Base-by-base conservation (phyloP, 2,888 invertebrate genomes). In the Plutella xylostella region DNA sequence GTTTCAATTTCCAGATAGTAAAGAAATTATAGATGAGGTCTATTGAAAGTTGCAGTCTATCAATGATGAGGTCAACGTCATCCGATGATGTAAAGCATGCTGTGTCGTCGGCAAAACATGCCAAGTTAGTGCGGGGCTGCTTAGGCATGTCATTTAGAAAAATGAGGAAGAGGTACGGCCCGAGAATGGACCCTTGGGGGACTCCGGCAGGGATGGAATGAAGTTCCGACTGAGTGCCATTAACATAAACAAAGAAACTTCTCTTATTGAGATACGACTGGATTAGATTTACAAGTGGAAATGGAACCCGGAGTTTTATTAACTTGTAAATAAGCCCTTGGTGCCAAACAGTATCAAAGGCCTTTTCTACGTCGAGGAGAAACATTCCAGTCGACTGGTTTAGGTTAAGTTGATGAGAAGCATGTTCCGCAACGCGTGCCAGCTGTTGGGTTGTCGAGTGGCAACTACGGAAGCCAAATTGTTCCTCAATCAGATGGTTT, bases 171-270 rank as follows among this genome's bases (percentile, higher is more conserved):
- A 50, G 45, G 0, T 28, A 42, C 1, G 54, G 57, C 0, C 55
- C 56, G 0, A 51, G 46, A 39, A 43, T 15, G 39, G 52, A 37
- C 0, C 51, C 51, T 38, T 51, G 52, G 2, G 53, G 52, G 1
- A 55, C 55, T 1, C 55, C 56, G 0, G 59, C 57, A 0, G 9
- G 3, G 20, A 60, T 48, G 1, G 41, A 45, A 2, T 43, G 45
- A 1, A 25, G 22, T 0, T 38, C 1, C 0, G 58, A 57, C 0
- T 6, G 0, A 0, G 18, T 7, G 3, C 35, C 42, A 2, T 54
- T 54, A 0, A 57, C 49, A n/a, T 44, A 28, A 1, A 58, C 60
- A 0, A 22, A 40, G 45, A 56, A 55, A 1, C 22, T 39, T 1
- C 59, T 33, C 6, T 50, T 17, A 0, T 30, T 2, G 0, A 60